Conservation (phyloP, 1,140 invertebrate species). For the Orius insidiosus region DNA sequence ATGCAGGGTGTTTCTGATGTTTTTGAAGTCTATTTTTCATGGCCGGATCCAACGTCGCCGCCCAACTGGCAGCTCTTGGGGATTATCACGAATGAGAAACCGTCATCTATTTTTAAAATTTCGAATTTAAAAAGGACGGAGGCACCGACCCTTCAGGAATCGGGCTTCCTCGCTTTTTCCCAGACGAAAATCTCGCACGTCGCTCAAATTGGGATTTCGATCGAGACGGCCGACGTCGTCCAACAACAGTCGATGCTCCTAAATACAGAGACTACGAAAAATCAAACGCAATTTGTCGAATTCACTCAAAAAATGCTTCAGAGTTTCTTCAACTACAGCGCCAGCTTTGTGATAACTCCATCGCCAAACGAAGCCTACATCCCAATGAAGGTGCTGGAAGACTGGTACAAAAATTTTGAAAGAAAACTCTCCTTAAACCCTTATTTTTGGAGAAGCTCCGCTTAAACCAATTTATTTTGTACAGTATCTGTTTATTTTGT, state of each 20-base stretch:
- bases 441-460: constrained; percentile 62
- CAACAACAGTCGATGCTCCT: constrained; percentile 29
- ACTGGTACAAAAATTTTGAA: constrained; percentile 88
- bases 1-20: constrained; percentile 8
- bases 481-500: too few relatives aligned
- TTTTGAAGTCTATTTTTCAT: constrained; percentile 78
- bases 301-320: constrained; percentile 74
- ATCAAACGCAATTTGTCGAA: constrained; percentile 19
- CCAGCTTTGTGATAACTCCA: constrained; percentile 68
- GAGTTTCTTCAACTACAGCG: constrained; percentile 80
- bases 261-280: constrained; percentile 13
- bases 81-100: constrained; percentile 79
- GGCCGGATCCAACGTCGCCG: constrained; percentile 75
- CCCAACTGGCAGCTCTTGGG: constrained; percentile 89
- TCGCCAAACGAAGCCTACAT: constrained; percentile 70
- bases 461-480: too few relatives aligned
- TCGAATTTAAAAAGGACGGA: constrained; percentile 65
- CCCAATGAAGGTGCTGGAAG: constrained; percentile 68
- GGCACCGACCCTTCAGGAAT: constrained; percentile 26
- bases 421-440: constrained; percentile 77
- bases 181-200: constrained; percentile 63
- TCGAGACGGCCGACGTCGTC: constrained; percentile 56
- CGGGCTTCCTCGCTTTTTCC: constrained; percentile 43
- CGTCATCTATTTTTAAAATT: constrained; percentile 91
- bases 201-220: constrained; percentile 88